These are phyloP conservation scores for Oenanthe melanoleuca DNA, from an alignment of 2,113 vertebrate genomes.

Conservation along the genomic window DNA sequence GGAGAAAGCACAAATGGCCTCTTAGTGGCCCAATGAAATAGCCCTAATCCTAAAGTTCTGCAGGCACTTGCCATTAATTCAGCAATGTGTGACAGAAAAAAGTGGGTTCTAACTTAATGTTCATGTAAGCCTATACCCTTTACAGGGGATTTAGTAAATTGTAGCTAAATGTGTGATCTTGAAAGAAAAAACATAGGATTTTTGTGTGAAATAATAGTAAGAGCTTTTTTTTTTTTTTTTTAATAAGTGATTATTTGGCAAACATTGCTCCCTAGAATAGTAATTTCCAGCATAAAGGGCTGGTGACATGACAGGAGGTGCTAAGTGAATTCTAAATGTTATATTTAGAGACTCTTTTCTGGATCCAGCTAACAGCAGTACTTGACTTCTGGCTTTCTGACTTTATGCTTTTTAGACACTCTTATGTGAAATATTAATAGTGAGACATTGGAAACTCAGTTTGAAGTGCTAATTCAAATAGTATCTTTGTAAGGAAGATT, in stretches of 20 bases:
- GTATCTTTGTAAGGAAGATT: not conserved
- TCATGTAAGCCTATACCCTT: rapidly evolving
- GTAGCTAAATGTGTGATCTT: not conserved
- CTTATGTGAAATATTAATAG: not conserved
- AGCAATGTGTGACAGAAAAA: not conserved
- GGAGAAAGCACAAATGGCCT: not conserved
- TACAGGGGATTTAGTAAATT: not conserved
- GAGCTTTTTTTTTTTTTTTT: not conserved
- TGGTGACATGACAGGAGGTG: not conserved
- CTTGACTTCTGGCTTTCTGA: not conserved
- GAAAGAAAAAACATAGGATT: not conserved
- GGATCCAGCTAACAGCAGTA: not conserved
- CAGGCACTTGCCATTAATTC: not conserved
- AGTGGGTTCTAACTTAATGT: not conserved
- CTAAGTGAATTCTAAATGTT: not conserved
- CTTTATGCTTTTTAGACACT: not conserved
- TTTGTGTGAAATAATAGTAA: not conserved
- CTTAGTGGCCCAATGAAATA: not conserved
- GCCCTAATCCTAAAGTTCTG: not conserved
- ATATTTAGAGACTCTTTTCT: not conserved
- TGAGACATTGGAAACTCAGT: not conserved
- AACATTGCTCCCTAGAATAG: not conserved
- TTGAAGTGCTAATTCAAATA: not conserved
- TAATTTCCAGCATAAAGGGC: not conserved
- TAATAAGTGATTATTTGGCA: not conserved